These are phyloP conservation scores for Yponomeuta evonymella DNA, from an alignment of 2,888 invertebrate genomes.

Conservation along the genomic window DNA sequence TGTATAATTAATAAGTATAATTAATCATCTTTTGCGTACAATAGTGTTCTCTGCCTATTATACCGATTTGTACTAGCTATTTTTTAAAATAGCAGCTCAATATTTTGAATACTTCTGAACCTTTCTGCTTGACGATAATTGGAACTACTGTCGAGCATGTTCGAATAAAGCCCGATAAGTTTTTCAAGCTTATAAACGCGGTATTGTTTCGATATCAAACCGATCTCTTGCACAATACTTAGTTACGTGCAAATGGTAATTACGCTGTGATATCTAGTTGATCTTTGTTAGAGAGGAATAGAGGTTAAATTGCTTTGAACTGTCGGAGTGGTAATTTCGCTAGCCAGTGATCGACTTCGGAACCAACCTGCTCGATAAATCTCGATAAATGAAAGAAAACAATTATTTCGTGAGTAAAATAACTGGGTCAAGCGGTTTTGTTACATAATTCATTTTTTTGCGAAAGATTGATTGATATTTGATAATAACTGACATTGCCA, in stretches of 20 bases:
- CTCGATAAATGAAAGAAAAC: constrained; percentile 6
- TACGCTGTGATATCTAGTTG: constrained; percentile 29
- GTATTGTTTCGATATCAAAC: constrained; percentile 40
- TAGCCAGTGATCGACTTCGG: neutral
- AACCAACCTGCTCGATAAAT: constrained; percentile 4
- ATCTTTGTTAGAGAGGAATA: neutral
- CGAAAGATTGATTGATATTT: neutral
- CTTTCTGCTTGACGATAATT: neutral
- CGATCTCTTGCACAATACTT: constrained; percentile 53
- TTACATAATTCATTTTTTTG: constrained; percentile 4
- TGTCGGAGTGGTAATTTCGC: neutral
- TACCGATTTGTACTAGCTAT: too few species aligned
- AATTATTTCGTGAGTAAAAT: neutral
- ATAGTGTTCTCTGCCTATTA: too few species aligned
- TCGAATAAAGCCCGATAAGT: neutral
- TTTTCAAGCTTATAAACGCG: constrained; percentile 2
- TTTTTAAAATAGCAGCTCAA: too few species aligned
- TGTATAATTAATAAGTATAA: too few species aligned
- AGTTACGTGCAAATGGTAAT: constrained; percentile 65
- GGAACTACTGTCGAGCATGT: neutral
- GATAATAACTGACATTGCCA: too few species aligned
- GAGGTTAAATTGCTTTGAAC: neutral
- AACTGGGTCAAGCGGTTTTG: neutral
- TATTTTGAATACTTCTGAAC: neutral
- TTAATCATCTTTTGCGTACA: too few species aligned